Conservation (phyloP, 2,797 vertebrate species). For the Apodemus agrarius region DNA sequence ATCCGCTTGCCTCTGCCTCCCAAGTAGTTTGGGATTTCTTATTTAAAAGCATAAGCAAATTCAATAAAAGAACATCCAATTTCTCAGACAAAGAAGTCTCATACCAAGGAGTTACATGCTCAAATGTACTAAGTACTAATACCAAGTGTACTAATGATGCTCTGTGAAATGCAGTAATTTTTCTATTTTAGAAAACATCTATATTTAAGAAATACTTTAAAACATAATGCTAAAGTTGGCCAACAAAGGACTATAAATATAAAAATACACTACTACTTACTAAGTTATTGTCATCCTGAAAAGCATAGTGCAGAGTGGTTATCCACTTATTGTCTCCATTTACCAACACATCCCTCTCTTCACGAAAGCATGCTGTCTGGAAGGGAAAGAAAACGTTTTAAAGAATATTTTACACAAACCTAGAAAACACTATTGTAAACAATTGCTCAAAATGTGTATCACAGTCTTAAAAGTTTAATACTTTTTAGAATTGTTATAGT, state of each 20-base stretch:
- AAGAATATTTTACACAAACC: conserved; percentile 2
- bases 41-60: conserved; percentile 20
- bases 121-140: too few relatives aligned
- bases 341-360: conserved; percentile 98
- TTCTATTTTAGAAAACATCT: conserved; percentile 15
- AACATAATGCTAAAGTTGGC: neutral
- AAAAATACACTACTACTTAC: conserved; percentile 89
- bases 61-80: conserved; percentile 19
- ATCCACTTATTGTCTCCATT: conserved; percentile 99
- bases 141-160: neutral
- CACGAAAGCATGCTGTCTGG: conserved; percentile 98
- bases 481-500: neutral
- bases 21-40: conserved; percentile 4
- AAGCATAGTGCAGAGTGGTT: conserved; percentile 98
- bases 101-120: too few relatives aligned
- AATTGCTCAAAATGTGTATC: neutral
- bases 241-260: neutral
- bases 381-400: conserved; percentile 75
- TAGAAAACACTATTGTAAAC: conserved; percentile 10
- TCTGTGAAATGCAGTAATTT: conserved; percentile 35
- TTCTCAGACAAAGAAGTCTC: neutral
- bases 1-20: too few relatives aligned
- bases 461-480: neutral
- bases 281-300: conserved; percentile 99
- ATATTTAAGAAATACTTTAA: conserved; percentile 12